Evolutionary conservation across 2,888 invertebrate species (phyloP).

Genomic region (Aethes cnicana): DNA sequence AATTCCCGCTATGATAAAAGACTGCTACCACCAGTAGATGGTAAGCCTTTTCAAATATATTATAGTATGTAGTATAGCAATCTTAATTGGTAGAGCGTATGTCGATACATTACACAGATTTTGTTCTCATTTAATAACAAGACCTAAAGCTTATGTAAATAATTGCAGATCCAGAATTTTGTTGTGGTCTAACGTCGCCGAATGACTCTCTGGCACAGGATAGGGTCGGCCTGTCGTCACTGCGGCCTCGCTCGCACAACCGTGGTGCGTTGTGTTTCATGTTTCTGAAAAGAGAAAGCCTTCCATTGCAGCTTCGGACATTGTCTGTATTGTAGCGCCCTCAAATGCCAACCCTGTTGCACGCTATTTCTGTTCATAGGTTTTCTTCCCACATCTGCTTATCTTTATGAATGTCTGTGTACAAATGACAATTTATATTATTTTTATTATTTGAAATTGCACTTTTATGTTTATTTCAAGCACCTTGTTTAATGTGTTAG

Average conservation of each 20-base stretch:
- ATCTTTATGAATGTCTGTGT: conserved; percentile 16
- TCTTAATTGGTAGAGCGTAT: conserved; percentile 1
- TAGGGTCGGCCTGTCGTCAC: conserved; percentile 76
- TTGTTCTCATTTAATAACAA: conserved; percentile 5
- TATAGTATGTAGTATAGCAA: not conserved
- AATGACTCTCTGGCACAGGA: conserved; percentile 87
- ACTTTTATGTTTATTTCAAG: conserved; percentile 36
- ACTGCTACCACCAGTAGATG: conserved; percentile 94
- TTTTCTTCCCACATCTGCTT: conserved; percentile 37
- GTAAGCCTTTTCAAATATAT: conserved; percentile 68
- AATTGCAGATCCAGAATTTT: conserved; percentile 94
- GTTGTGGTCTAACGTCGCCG: conserved; percentile 92
- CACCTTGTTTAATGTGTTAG: conserved; percentile 45
- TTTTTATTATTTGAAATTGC: conserved; percentile 19
- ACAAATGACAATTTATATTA: not conserved
- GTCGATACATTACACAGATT: not conserved
- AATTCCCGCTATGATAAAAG: conserved; percentile 95
- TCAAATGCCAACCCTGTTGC: conserved; percentile 53
- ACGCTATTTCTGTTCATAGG: conserved; percentile 47
- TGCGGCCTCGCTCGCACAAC: conserved; percentile 81
- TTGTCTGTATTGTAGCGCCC: conserved; percentile 50
- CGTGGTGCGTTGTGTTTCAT: conserved; percentile 84
- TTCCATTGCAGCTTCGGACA: conserved; percentile 39
- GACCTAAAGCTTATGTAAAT: conserved; percentile 60
- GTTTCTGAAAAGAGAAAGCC: conserved; percentile 81